phyloP scores from a whole-genome alignment of 2,797 vertebrate species.

The Sternotherus odoratus region DNA sequence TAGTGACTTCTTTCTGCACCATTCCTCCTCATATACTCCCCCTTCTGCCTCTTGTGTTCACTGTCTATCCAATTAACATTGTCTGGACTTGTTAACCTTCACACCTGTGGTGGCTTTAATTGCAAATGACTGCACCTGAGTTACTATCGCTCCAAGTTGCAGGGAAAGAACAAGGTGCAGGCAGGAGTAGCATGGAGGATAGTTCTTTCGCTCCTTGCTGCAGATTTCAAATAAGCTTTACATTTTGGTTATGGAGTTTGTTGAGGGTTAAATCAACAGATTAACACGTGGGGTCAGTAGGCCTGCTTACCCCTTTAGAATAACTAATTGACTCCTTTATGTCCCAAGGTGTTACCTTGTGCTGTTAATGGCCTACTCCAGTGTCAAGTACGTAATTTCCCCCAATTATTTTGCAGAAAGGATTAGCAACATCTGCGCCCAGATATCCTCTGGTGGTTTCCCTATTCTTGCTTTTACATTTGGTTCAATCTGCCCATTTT shows the following conservation, averaged over 20 bases:
- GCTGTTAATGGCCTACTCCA: not conserved
- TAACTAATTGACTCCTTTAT: accelerated
- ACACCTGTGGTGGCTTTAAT: not conserved
- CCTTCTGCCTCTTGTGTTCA: not conserved
- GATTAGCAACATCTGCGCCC: not conserved
- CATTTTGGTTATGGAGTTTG: not conserved
- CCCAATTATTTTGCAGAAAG: not conserved
- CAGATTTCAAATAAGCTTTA: not conserved
- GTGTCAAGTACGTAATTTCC: not conserved
- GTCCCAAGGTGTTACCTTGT: not conserved
- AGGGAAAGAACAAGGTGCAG: not conserved
- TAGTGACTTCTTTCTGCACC: not conserved
- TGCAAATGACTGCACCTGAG: not conserved
- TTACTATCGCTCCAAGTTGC: not conserved
- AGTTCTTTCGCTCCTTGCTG: not conserved
- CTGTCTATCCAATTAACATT: not conserved
- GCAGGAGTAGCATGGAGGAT: not conserved
- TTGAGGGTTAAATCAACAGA: not conserved
- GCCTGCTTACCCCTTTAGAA: not conserved
- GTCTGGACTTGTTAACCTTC: not conserved
- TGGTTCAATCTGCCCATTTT: not conserved
- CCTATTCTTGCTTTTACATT: not conserved
- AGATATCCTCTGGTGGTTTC: not conserved
- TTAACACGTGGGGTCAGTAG: not conserved
- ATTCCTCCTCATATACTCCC: not conserved